Percentiles rank a stretch among this genome's conserved stretches.
These are phyloP conservation scores for Uria lomvia DNA, from an alignment of 2,113 vertebrate genomes.

Conservation along the genomic window DNA sequence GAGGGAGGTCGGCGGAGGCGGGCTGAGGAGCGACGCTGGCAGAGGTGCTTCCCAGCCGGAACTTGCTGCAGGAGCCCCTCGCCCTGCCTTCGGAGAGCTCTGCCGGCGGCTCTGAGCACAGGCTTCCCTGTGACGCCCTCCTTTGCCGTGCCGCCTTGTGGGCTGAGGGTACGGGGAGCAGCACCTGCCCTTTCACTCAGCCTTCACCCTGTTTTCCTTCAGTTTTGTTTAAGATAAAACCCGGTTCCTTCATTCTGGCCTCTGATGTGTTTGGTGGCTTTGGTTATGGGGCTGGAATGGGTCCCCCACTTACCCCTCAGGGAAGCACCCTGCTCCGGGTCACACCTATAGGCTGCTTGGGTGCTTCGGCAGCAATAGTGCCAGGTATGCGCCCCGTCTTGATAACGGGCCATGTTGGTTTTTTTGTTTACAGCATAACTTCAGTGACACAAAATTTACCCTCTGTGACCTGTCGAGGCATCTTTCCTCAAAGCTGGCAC, in stretches of 20 bases:
- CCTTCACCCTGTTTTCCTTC: too few relatives aligned
- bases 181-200: rapidly evolving
- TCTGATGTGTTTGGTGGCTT: not conserved
- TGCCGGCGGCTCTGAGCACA: not conserved
- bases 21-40: not conserved
- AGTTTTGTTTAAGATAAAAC: not conserved
- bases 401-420: not conserved
- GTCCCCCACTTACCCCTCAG: rapidly evolving
- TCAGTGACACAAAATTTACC: rapidly evolving
- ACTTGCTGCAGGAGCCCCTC: not conserved
- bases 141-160: too few relatives aligned
- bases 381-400: rapidly evolving
- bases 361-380: rapidly evolving
- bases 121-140: rapidly evolving
- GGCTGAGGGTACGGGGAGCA: not conserved
- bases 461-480: rapidly evolving
- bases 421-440: not conserved
- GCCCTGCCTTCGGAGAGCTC: not conserved
- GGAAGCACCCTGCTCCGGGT: rapidly evolving
- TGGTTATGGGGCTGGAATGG: too few relatives aligned
- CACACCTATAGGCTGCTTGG: rapidly evolving
- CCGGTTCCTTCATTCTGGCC: not conserved
- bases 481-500: not conserved
- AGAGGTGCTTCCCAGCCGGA: rapidly evolving
- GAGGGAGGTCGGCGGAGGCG: not conserved